Evolutionary conservation across 2,113 vertebrate species (phyloP), one percentile per base, ranked within the genome.

Genomic region (Centropristis striata): DNA sequence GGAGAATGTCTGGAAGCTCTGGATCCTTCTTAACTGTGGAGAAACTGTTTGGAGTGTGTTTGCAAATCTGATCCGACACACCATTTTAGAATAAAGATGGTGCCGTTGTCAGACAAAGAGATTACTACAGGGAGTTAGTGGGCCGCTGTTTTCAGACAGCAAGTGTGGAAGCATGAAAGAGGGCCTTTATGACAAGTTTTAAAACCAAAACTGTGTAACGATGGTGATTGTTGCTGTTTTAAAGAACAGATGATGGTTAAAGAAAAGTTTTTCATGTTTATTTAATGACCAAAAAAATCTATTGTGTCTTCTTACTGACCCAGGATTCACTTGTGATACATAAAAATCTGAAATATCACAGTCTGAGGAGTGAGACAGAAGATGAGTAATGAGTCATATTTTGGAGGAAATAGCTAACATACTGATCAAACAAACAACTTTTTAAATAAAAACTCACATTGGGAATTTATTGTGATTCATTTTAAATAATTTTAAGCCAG

Each of bases 51-150:
- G 1, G 65, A 50, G 44, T 15, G 6, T n/a, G 42, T 70, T 80
- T 49, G 41, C 51, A 71, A 67, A 80, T 61, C 54, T 68, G 72
- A 80, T 55, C 25, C 1, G 65, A 70, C 41, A n/a, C 57, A 41
- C 18, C 14, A 0, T 64, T 64, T 78, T 36, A 60, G 8, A 61
- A 57, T 53, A 59, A 86, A 70, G 28, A n/a, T 18, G 21, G 25
- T 51, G 42, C 64, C 15, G 42, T 32, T 50, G 54, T 68, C 50
- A 75, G 50, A 44, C 53, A 41, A 0, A 21, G 20, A 79, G 58
- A 79, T 71, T 51, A 66, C 71, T 12, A 2, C 28, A 20, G 32
- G 46, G 76, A 54, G 80, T 79, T 71, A 72, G 16, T 46, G 18
- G 12, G 3, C 8, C 10, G 1, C 3, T 10, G 27, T 63, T 69